phyloP scores from a whole-genome alignment of 2,888 invertebrate species.

The Arge pagana region DNA sequence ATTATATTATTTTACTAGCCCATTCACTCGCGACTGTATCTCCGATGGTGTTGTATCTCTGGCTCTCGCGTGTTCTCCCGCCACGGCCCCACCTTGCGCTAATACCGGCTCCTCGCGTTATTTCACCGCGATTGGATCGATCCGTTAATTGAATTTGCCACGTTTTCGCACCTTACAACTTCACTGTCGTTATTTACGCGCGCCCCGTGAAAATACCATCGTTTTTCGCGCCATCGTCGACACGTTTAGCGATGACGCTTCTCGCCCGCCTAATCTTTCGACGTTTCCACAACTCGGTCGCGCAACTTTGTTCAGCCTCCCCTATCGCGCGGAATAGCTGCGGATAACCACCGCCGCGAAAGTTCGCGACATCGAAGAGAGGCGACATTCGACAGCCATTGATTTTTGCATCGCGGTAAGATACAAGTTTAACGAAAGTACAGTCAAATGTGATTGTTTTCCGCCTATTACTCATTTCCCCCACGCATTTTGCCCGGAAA shows the following conservation, averaged over 20 bases:
- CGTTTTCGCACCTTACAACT: slow-evolving; percentile 8
- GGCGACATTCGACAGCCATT: too few relatives aligned
- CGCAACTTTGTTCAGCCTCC: slow-evolving; percentile 40
- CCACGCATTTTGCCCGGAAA: too few relatives aligned
- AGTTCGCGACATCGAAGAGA: too few relatives aligned
- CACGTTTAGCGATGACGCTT: background rate
- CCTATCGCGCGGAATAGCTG: too few relatives aligned
- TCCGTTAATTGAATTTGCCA: slow-evolving; percentile 24
- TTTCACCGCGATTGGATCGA: slow-evolving; percentile 8
- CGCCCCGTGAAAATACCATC: background rate
- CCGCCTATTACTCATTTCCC: too few relatives aligned
- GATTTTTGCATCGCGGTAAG: too few relatives aligned
- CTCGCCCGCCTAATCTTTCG: slow-evolving; percentile 44
- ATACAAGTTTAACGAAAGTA: too few relatives aligned
- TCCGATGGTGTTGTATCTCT: slow-evolving; percentile 1
- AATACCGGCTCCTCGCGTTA: too few relatives aligned
- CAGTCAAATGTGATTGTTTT: too few relatives aligned
- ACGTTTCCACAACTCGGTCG: slow-evolving; percentile 47
- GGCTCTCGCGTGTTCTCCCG: background rate
- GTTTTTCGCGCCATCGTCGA: background rate
- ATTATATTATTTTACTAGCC: slow-evolving; percentile 35
- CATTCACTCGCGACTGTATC: slow-evolving; percentile 30
- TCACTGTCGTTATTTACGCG: slow-evolving; percentile 5
- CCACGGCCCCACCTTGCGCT: slow-evolving; percentile 4
- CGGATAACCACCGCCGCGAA: too few relatives aligned